Percentiles rank a stretch among this genome's conserved stretches.
phyloP scores from a whole-genome alignment of 1,140 invertebrate genomes.

The Homalodisca vitripennis region DNA sequence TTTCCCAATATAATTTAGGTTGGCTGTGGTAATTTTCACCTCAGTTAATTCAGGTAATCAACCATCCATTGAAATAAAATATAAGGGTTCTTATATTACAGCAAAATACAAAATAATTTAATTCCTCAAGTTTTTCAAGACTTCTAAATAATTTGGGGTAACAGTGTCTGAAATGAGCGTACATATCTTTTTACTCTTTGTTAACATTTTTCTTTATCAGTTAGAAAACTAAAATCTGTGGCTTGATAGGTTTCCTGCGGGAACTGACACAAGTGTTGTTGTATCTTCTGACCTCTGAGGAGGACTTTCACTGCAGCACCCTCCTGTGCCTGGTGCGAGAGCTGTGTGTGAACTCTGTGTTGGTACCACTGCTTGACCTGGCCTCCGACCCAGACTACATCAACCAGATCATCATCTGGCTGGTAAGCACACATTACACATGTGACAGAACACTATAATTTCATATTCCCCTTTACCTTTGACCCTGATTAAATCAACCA shows the following conservation, averaged over 20 bases:
- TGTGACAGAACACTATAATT: no score
- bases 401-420: constrained; percentile 88
- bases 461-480: constrained; percentile 76
- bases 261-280: constrained; percentile 83
- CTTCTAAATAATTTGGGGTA: no score
- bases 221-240: constrained; percentile 30
- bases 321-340: constrained; percentile 77
- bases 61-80: no score
- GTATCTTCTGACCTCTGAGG: constrained; percentile 79
- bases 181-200: no score
- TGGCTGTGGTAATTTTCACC: no score
- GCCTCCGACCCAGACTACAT: constrained; percentile 93
- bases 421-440: constrained; percentile 61
- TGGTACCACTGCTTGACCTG: constrained; percentile 75
- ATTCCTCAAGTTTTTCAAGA: no score
- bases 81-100: no score
- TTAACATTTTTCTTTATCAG: constrained; percentile 13
- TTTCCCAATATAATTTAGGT: no score
- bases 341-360: constrained; percentile 75
- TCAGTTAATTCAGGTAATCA: no score
- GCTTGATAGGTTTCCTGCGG: constrained; percentile 72
- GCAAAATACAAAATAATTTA: no score
- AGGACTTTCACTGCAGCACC: constrained; percentile 82
- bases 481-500: constrained; percentile 96
- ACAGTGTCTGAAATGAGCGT: no score